These are phyloP conservation scores for Artibeus lituratus DNA, from an alignment of 2,797 vertebrate species.

Conservation along the genomic window DNA sequence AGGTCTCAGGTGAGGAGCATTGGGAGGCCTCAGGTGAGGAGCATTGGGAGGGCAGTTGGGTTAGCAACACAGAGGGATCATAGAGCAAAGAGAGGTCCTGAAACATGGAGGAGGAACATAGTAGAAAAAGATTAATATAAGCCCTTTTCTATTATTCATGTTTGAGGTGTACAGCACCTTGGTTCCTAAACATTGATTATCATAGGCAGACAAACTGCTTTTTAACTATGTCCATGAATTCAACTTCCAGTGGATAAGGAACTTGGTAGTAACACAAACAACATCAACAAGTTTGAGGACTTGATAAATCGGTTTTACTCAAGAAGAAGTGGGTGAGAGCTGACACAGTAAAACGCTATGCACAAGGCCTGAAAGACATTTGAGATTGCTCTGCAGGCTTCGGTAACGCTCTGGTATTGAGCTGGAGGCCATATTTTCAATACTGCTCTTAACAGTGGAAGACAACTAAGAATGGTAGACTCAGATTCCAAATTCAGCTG, in stretches of 20 bases:
- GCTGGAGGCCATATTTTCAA: not conserved
- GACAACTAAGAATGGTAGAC: conserved; percentile 10
- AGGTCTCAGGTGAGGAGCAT: not conserved
- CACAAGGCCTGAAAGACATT: not conserved
- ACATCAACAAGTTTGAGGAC: not conserved
- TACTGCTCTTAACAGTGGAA: not conserved
- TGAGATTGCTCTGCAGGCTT: not conserved
- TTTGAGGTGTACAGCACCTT: not conserved
- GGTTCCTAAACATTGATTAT: not conserved
- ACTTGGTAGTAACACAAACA: conserved; percentile 11
- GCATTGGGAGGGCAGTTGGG: not conserved
- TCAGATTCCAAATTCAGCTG: not conserved
- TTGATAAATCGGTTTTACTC: conserved; percentile 39
- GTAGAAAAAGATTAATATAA: not conserved
- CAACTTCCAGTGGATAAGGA: not conserved
- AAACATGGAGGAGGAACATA: not conserved
- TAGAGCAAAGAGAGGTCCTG: not conserved
- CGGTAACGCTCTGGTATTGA: not conserved
- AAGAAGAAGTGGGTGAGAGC: not conserved
- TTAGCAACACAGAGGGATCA: not conserved
- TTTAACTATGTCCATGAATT: not conserved
- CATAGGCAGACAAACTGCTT: not conserved
- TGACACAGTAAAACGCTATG: not conserved
- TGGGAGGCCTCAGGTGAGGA: not conserved
- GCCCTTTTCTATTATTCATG: not conserved